Evolutionary conservation across 2,797 vertebrate species (phyloP).

Genomic region (Sebastes steindachneri): DNA sequence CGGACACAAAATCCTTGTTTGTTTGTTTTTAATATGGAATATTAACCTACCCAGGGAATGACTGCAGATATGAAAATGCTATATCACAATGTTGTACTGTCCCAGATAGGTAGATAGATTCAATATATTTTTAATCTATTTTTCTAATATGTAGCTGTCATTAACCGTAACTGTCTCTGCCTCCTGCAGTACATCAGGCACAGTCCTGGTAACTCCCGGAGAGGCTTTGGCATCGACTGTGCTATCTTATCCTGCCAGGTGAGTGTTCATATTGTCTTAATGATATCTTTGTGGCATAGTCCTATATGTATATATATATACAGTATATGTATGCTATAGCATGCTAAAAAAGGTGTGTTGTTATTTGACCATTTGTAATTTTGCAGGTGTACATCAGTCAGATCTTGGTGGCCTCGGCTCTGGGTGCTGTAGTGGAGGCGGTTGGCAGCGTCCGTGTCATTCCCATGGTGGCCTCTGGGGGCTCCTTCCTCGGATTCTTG

Average conservation of each 20-base stretch:
- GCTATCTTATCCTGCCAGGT: constrained; percentile 98
- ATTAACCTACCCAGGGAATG: background rate
- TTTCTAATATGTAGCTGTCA: background rate
- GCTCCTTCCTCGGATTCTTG: constrained; percentile 94
- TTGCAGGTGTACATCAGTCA: constrained; percentile 97
- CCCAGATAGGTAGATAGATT: background rate
- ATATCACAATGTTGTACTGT: background rate
- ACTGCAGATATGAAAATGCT: background rate
- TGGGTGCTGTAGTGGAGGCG: constrained; percentile 89
- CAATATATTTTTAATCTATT: background rate
- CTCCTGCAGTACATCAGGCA: constrained; percentile 92
- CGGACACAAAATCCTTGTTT: background rate
- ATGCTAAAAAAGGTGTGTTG: background rate
- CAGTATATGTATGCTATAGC: background rate
- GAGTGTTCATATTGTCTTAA: constrained; percentile 50
- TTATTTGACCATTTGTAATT: background rate
- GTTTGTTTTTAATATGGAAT: background rate
- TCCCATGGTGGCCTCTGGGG: constrained; percentile 93
- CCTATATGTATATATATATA: constrained; percentile 52
- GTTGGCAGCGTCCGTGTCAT: constrained; percentile 91
- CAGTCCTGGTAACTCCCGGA: constrained; percentile 93
- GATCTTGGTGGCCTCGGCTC: constrained; percentile 94
- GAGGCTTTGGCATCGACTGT: constrained; percentile 98
- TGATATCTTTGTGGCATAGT: constrained; percentile 81
- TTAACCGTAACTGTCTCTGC: background rate